phyloP scores from a whole-genome alignment of 2,888 invertebrate genomes.

The Pterostichus niger region DNA sequence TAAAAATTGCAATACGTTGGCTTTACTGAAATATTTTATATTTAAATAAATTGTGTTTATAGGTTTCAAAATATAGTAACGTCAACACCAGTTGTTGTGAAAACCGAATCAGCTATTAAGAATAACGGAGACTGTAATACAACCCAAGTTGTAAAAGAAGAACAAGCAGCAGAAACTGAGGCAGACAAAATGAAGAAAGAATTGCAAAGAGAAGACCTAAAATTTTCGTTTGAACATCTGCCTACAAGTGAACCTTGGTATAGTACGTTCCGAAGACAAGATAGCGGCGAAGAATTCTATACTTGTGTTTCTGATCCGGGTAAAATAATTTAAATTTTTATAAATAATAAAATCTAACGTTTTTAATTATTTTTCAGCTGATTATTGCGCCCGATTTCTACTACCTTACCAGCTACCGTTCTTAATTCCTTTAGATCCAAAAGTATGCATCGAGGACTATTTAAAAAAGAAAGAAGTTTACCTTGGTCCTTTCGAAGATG shows the following conservation, averaged over 20 bases:
- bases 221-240: constrained; percentile 87
- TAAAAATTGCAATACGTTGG: neutral
- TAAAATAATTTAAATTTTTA: constrained; percentile 70
- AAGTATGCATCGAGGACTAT: constrained; percentile 76
- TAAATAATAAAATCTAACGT: constrained; percentile 11
- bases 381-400: constrained; percentile 82
- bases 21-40: no score
- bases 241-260: constrained; percentile 89
- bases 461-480: constrained; percentile 72
- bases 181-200: constrained; percentile 60
- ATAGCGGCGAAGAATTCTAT: constrained; percentile 83
- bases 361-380: constrained; percentile 73
- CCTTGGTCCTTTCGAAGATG: neutral
- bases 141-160: constrained; percentile 73
- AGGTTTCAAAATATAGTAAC: constrained; percentile 76
- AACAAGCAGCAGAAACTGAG: constrained; percentile 71
- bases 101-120: constrained; percentile 69
- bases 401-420: constrained; percentile 88
- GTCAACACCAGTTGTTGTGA: constrained; percentile 70
- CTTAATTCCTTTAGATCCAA: constrained; percentile 82
- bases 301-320: constrained; percentile 80
- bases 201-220: constrained; percentile 73
- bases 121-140: constrained; percentile 72
- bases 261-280: constrained; percentile 87
- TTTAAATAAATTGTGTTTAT: constrained; percentile 67